Percentiles rank a stretch among this genome's conserved stretches.
Conservation (phyloP, 2,797 vertebrate species). For the Ispidina lecontei region DNA sequence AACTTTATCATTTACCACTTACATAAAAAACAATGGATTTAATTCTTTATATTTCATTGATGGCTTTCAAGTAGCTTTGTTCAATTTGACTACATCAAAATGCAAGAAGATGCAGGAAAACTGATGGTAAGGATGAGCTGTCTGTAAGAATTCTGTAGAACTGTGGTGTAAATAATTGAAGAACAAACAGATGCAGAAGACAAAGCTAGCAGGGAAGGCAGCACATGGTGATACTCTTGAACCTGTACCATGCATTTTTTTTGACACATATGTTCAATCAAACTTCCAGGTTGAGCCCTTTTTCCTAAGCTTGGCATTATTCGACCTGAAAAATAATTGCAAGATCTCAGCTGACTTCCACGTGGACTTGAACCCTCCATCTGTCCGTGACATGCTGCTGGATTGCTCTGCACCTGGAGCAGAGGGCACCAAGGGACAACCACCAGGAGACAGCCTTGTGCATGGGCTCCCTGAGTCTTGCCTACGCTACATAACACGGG, state of each 20-base stretch:
- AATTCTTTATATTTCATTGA: neutral
- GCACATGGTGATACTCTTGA: neutral
- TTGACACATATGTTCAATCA: neutral
- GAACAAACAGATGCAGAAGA: neutral
- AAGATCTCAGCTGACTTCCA: constrained; percentile 98
- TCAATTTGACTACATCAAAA: neutral
- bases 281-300: constrained; percentile 91
- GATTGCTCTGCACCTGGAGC: constrained; percentile 57
- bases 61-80: neutral
- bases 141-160: neutral
- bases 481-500: constrained; percentile 87
- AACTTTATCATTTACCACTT: neutral
- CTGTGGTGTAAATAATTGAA: neutral
- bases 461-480: constrained; percentile 86
- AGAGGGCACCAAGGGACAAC: constrained; percentile 55
- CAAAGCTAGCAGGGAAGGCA: neutral
- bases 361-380: constrained; percentile 88
- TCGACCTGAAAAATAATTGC: constrained; percentile 92
- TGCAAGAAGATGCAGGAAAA: neutral
- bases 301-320: constrained; percentile 93
- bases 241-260: neutral
- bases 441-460: constrained; percentile 74
- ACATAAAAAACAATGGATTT: neutral
- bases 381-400: constrained; percentile 89
- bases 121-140: neutral